phyloP scores from a whole-genome alignment of 2,888 invertebrate species.

The Hybos culiciformis region DNA sequence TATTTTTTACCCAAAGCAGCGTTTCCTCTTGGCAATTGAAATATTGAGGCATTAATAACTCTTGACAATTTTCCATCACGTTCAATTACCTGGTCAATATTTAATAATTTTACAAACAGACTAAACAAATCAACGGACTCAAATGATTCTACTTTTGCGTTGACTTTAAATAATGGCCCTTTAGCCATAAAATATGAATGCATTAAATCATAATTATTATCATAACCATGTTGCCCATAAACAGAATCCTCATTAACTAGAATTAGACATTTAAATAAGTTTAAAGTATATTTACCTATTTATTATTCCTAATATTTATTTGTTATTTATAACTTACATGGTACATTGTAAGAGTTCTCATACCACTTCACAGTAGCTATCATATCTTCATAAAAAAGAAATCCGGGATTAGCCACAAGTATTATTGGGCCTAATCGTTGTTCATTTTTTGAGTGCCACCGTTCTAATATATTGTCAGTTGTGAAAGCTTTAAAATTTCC shows the following conservation, averaged over 20 bases:
- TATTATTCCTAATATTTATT: too few species aligned
- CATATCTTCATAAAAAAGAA: conserved; percentile 45
- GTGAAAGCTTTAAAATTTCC: conserved; percentile 44
- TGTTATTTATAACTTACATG: too few species aligned
- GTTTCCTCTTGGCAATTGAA: too few species aligned
- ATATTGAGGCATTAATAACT: too few species aligned
- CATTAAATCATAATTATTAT: conserved; percentile 46
- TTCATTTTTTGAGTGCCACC: conserved; percentile 49
- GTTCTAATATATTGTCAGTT: conserved; percentile 43
- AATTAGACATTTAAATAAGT: too few species aligned
- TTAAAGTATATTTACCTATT: too few species aligned
- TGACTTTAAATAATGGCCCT: conserved; percentile 46
- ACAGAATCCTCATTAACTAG: conserved; percentile 37
- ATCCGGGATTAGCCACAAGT: conserved; percentile 46
- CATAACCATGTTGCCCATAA: conserved; percentile 54
- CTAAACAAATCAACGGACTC: conserved; percentile 51
- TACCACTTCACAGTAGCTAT: conserved; percentile 32
- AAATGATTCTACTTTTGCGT: conserved; percentile 40
- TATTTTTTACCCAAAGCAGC: too few species aligned
- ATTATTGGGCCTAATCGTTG: conserved; percentile 46
- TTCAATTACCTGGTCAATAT: neutral
- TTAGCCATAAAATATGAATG: conserved; percentile 55
- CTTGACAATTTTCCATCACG: too few species aligned
- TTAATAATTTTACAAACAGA: conserved; percentile 33
- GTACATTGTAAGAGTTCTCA: conserved; percentile 35